Evolutionary conservation across 1,140 invertebrate genomes (phyloP).

Genomic region (Pogonognathellus flavescens): DNA sequence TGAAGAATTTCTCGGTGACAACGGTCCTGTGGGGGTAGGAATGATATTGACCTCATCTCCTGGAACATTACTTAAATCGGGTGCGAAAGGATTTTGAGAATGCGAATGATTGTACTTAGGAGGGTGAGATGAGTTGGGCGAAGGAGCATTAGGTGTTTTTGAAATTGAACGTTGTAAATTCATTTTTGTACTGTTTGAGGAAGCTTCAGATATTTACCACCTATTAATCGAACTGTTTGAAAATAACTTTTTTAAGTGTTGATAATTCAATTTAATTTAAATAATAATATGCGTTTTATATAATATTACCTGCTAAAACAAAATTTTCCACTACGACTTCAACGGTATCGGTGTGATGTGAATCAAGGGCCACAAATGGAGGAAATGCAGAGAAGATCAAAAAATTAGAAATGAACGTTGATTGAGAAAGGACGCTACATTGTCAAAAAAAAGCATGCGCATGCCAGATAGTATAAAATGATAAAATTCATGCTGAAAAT

Average conservation of each 20-base stretch:
- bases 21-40: not conserved
- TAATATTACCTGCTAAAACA: not conserved
- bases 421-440: not conserved
- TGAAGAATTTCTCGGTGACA: not conserved
- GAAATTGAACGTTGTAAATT: too few relatives aligned
- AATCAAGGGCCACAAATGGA: not conserved
- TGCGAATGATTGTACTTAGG: not conserved
- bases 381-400: not conserved
- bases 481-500: conserved; percentile 91
- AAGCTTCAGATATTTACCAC: too few relatives aligned
- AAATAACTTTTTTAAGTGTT: too few relatives aligned
- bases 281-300: too few relatives aligned
- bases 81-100: not conserved
- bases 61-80: not conserved
- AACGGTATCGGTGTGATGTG: not conserved
- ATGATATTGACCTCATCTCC: not conserved
- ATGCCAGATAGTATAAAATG: conserved; percentile 76
- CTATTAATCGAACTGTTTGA: too few relatives aligned
- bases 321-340: not conserved
- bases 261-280: too few relatives aligned
- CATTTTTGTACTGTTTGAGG: not conserved
- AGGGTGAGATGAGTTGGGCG: not conserved
- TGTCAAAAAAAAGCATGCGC: conserved; percentile 10
- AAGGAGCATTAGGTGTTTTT: not conserved
- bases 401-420: not conserved